Percentiles rank a stretch among this genome's conserved stretches.
Conservation (phyloP, 2,113 vertebrate species). For the Ellobius talpinus region DNA sequence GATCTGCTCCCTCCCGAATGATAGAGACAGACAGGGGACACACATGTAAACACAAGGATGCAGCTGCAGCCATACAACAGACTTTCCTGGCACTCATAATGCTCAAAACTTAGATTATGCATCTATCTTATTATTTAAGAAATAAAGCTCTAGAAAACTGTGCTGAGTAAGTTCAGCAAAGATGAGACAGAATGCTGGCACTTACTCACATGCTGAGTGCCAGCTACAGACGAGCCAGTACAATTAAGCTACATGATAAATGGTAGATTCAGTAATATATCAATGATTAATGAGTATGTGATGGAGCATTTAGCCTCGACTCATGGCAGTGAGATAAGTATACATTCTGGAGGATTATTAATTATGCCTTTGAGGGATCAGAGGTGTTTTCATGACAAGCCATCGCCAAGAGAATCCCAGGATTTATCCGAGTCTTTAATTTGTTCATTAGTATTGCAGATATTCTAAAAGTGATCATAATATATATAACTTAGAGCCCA, state of each 20-base stretch:
- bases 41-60: neutral
- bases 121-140: slow-evolving; percentile 1
- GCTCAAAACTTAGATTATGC: neutral
- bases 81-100: neutral
- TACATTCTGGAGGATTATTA: neutral
- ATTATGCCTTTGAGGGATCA: neutral
- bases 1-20: neutral
- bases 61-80: neutral
- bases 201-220: neutral
- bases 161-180: neutral
- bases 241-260: neutral
- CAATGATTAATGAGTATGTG: neutral
- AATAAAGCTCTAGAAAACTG: slow-evolving; percentile 14
- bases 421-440: neutral
- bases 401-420: neutral
- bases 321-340: neutral
- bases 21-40: neutral
- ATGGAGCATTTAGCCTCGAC: neutral
- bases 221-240: neutral
- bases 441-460: neutral
- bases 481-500: neutral
- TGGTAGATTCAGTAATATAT: neutral
- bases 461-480: neutral
- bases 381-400: neutral
- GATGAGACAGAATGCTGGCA: neutral